Evolutionary conservation across 2,888 invertebrate species (phyloP).

Genomic region (Metopia argyrocephala): DNA sequence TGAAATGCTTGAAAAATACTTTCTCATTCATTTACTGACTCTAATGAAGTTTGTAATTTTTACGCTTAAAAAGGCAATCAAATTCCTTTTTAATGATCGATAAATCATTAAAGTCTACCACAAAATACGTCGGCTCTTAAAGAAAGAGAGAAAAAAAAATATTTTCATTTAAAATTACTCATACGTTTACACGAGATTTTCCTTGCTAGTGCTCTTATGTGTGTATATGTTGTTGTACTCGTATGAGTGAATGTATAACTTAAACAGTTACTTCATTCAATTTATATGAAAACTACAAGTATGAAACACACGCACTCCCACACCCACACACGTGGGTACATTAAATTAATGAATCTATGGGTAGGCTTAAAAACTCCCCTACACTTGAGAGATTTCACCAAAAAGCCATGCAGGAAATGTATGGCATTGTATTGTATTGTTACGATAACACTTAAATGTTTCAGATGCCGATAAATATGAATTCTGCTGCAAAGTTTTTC

Average conservation of each 20-base stretch:
- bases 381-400: slow-evolving; percentile 27
- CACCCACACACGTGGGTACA: neutral
- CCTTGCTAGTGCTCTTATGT: neutral
- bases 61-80: slow-evolving; percentile 35
- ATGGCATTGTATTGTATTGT: slow-evolving; percentile 51
- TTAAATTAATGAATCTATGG: neutral
- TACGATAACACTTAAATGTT: slow-evolving; percentile 63
- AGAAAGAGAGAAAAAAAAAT: neutral
- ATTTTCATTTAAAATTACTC: slow-evolving; percentile 14
- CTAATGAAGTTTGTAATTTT: neutral
- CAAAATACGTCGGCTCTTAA: slow-evolving; percentile 31
- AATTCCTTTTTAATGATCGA: slow-evolving; percentile 46
- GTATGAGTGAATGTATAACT: slow-evolving; percentile 3
- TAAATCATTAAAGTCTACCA: slow-evolving; percentile 50
- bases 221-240: neutral
- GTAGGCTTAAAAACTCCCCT: neutral
- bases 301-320: slow-evolving; percentile 2
- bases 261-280: slow-evolving; percentile 41
- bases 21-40: neutral
- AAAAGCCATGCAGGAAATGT: slow-evolving; percentile 43
- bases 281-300: slow-evolving; percentile 1
- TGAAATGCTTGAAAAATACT: neutral
- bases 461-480: slow-evolving; percentile 57
- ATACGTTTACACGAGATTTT: neutral
- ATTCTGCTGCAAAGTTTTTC: slow-evolving; percentile 48